Base-by-base conservation (phyloP, 1,140 invertebrate genomes). In the Sarcophaga peregrina region DNA sequence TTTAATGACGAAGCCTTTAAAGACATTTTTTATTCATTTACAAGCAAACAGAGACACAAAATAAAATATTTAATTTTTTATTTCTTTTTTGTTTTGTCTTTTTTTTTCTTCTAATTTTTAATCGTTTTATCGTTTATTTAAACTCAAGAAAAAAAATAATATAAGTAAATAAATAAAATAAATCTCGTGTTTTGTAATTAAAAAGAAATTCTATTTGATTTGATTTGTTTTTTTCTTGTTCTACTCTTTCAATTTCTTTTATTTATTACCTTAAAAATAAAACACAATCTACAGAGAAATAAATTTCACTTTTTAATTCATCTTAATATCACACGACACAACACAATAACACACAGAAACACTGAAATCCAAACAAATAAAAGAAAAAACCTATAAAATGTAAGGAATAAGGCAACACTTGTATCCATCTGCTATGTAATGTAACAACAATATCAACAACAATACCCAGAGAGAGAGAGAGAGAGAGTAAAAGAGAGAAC, bases 1-100 rank as follows among this genome's bases (percentile, higher is more conserved):
- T 78, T 81, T 15, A 74, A 20, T 50, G 87, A 87, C 37, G 88
- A 88, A 54, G 88, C 86, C 85, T 89, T 89, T 82, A 86, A 86
- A 17, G 88, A 89, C 88, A 89, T 83, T 45, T 58, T 83, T 82
- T 15, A n/a, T 62, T 50, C n/a, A 58, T 73, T 48, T 72, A 47
- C 7, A 37, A 37, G 25, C 25, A 37, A 37, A 37, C 25, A 37
- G 1, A 37, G 4, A 37, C 25, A 37, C 25, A 74, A 74, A 74
- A 73, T 8, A 9, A 8, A 37, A 37, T 37, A 2, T 37, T 37
- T 37, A 37, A 37, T 37, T 75, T 75, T 75, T n/a, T n/a, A n/a
- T n/a, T n/a, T n/a, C n/a, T n/a, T n/a, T 8, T 75, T 37, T 75
- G 0, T 20, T 75, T 75, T 0, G 45, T 54, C 37, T 72, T 25